Evolutionary conservation across 2,113 vertebrate genomes (phyloP).

Genomic region (Nycticryphes semicollaris): DNA sequence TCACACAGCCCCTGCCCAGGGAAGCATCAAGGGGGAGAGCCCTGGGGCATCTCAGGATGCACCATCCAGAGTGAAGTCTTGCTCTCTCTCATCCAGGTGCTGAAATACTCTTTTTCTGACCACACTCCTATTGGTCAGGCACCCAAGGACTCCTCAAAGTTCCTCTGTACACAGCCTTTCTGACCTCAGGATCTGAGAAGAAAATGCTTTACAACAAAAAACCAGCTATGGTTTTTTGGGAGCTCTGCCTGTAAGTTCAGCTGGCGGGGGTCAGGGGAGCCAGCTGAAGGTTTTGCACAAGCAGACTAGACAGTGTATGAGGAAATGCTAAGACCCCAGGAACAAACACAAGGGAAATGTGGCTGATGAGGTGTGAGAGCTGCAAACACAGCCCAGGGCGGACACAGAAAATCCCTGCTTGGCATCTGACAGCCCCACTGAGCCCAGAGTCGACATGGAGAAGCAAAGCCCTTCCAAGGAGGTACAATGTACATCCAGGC

Average conservation of each 20-base stretch:
- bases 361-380: background rate
- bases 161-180: background rate
- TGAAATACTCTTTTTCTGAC: background rate
- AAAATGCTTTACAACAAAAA: background rate
- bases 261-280: background rate
- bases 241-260: background rate
- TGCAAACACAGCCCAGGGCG: background rate
- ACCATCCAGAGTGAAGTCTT: accelerated
- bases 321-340: background rate
- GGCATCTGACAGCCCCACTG: background rate
- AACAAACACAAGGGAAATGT: background rate
- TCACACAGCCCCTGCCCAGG: background rate
- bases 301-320: background rate
- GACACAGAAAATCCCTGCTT: background rate
- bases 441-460: accelerated
- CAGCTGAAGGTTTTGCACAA: background rate
- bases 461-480: background rate
- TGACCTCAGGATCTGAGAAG: background rate
- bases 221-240: background rate
- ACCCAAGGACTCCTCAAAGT: background rate
- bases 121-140: background rate
- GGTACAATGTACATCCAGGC: background rate
- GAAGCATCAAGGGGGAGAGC: background rate
- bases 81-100: background rate
- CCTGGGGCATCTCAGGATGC: background rate